A percentile compares a stretch with the other conserved stretches of the same genome.
Conservation (phyloP, 2,797 vertebrate species). For the Okamejei kenojei region DNA sequence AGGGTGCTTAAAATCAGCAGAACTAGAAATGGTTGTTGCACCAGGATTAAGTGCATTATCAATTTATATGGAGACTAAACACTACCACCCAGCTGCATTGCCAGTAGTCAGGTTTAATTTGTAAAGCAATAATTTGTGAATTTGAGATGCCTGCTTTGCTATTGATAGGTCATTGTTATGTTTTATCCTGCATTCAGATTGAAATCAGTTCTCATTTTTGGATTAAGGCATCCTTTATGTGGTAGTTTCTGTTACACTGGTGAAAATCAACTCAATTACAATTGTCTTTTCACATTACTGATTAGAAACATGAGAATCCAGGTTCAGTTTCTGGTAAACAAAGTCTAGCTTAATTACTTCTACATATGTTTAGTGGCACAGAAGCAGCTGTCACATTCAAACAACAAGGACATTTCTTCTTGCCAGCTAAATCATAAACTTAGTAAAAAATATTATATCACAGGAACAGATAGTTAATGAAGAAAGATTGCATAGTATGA, state of each 20-base stretch:
- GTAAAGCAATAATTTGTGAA: neutral
- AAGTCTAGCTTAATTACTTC: constrained; percentile 22
- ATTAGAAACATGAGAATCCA: constrained; percentile 1
- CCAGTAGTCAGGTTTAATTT: neutral
- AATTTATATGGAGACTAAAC: neutral
- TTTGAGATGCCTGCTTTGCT: constrained; percentile 4
- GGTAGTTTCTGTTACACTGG: neutral
- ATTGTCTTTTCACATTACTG: neutral
- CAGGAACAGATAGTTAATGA: neutral
- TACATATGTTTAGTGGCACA: neutral
- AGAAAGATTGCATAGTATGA: neutral
- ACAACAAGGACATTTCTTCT: neutral
- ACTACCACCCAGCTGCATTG: neutral
- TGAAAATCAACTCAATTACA: constrained; percentile 27
- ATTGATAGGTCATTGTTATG: neutral
- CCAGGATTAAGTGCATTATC: neutral
- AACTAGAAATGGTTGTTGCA: too few relatives aligned
- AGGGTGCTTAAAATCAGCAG: neutral
- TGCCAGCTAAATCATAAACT: neutral
- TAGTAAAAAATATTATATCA: neutral
- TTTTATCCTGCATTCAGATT: neutral
- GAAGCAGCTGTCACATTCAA: neutral
- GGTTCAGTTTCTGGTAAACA: constrained; percentile 22
- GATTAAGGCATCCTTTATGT: neutral
- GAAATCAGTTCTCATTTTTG: neutral